Conservation (phyloP, 2,888 invertebrate genomes). For the Callinectes sapidus region DNA sequence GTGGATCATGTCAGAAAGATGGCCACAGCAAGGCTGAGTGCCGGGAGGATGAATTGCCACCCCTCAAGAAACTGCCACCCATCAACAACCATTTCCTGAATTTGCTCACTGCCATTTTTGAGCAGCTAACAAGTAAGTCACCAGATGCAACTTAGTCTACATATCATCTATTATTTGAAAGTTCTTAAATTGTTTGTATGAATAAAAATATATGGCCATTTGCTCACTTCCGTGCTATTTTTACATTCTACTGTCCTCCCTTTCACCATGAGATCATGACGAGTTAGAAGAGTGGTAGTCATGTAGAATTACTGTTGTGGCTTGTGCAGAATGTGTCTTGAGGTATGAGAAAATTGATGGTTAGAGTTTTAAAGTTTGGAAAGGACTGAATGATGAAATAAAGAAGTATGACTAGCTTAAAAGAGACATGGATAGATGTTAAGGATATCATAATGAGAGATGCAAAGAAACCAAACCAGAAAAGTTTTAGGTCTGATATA, state of each 20-base stretch:
- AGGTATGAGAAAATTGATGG: no score
- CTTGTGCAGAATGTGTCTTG: no score
- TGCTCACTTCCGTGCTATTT: not conserved
- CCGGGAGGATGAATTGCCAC: slow-evolving; percentile 78
- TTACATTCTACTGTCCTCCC: not conserved
- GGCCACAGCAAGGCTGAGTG: slow-evolving; percentile 78
- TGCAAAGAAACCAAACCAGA: no score
- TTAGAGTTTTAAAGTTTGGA: no score
- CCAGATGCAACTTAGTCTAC: not conserved
- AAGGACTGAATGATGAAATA: no score
- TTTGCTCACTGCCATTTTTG: slow-evolving; percentile 75
- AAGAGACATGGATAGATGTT: no score
- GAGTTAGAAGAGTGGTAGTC: no score
- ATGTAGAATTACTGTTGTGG: no score
- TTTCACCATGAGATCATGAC: not conserved
- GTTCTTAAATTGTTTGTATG: not conserved
- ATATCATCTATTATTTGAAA: not conserved
- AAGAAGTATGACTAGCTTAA: no score
- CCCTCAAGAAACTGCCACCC: slow-evolving; percentile 76
- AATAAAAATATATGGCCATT: not conserved
- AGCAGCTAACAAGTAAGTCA: slow-evolving; percentile 75
- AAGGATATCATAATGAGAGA: no score
- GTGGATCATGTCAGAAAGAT: slow-evolving; percentile 77
- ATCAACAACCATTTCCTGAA: slow-evolving; percentile 74
- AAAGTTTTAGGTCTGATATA: no score